phyloP scores from a whole-genome alignment of 2,113 vertebrate genomes.

The Amphiprion percula region DNA sequence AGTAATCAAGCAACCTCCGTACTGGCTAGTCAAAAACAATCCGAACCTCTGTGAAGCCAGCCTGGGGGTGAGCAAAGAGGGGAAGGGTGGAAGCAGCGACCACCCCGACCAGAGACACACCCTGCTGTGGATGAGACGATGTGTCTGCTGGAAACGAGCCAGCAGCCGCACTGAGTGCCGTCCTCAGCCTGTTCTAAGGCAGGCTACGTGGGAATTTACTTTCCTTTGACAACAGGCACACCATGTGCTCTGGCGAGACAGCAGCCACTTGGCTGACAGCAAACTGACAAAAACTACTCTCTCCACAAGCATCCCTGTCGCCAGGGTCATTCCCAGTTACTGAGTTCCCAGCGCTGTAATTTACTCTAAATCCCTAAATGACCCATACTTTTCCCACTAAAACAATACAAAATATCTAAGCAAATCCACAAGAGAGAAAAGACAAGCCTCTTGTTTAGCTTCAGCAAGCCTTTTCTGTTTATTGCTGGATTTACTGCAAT shows the following conservation, averaged over 20 bases:
- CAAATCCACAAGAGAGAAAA: conserved; percentile 28
- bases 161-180: conserved; percentile 30
- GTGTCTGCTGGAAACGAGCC: conserved; percentile 62
- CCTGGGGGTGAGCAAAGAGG: not conserved
- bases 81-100: not conserved
- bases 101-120: conserved; percentile 15
- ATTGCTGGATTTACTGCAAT: conserved; percentile 36
- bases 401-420: conserved; percentile 39
- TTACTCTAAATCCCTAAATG: conserved; percentile 61
- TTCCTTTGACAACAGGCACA: conserved; percentile 56
- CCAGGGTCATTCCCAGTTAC: conserved; percentile 65
- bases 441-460: conserved; percentile 10
- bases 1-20: not conserved
- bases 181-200: conserved; percentile 37
- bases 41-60: conserved; percentile 6
- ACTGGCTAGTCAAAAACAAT: not conserved
- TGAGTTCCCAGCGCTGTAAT: conserved; percentile 59
- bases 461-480: conserved; percentile 29
- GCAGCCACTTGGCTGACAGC: conserved; percentile 62
- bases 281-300: conserved; percentile 58
- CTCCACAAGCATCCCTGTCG: conserved; percentile 56
- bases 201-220: conserved; percentile 56
- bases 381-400: conserved; percentile 21
- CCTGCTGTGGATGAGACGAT: conserved; percentile 45
- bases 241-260: conserved; percentile 41